Evolutionary conservation across 30 jellyfish, hydroid and myxozoan genomes (phyloP).

Genomic region (Rhopilema esculentum): DNA sequence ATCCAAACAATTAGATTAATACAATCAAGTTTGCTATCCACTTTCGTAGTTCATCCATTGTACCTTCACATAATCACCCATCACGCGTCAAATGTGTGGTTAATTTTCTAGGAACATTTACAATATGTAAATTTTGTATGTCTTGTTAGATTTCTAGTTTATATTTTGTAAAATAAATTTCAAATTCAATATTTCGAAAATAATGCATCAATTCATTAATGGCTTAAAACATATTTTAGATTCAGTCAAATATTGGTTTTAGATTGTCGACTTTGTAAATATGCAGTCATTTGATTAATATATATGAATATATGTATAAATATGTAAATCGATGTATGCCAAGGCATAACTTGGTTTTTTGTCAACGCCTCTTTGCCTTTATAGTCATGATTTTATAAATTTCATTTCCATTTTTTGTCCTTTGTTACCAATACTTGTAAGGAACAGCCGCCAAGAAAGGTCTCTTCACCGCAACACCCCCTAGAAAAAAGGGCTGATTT

Average conservation of each 20-base stretch:
- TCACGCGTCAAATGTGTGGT: not conserved
- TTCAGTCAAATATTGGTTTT: not conserved
- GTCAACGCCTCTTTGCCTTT: too few species aligned
- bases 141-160: not conserved
- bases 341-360: too few species aligned
- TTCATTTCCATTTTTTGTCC: too few species aligned
- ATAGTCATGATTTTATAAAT: too few species aligned
- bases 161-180: not conserved
- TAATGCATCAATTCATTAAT: not conserved
- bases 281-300: not conserved
- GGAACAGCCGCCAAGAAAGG: too few species aligned
- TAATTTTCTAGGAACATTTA: not conserved
- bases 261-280: not conserved
- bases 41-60: too few species aligned
- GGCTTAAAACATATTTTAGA: not conserved
- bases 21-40: not conserved
- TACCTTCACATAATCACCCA: too few species aligned
- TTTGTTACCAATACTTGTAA: too few species aligned
- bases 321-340: not conserved
- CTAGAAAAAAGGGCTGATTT: too few species aligned
- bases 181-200: not conserved
- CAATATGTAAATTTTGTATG: not conserved
- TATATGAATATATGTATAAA: too few species aligned
- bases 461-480: too few species aligned
- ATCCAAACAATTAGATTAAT: too few species aligned